Base-by-base conservation (phyloP, 2,113 vertebrate genomes). In the Bagarius yarrelli region DNA sequence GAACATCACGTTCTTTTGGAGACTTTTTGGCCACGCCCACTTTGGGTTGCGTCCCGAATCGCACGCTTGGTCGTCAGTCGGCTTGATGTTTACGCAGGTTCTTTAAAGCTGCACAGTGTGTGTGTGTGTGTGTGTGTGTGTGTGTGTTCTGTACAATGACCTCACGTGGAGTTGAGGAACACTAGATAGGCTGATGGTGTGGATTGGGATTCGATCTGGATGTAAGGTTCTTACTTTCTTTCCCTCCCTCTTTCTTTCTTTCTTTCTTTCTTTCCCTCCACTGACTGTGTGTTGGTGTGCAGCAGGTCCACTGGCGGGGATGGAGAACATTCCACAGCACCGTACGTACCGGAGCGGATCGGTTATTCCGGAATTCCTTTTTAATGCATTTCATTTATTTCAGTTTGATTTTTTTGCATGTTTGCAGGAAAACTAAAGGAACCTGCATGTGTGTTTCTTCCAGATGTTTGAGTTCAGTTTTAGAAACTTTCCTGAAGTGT, bases 341-440 rank as follows among this genome's bases (percentile, higher is more conserved):
- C 74, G 75, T 83, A 85, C 34, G 84, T 85, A 73, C 16, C 32
- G n/a, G n/a, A n/a, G n/a, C 44, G 44, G 44, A 47, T 47, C n/a
- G n/a, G n/a, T n/a, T n/a, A n/a, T n/a, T n/a, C n/a, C n/a, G n/a
- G n/a, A n/a, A n/a, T n/a, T n/a, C n/a, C n/a, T n/a, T n/a, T n/a
- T n/a, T n/a, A n/a, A n/a, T n/a, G n/a, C n/a, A n/a, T n/a, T n/a
- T n/a, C n/a, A n/a, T 44, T 30, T 19, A 30, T 0, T 23, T 23
- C 21, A 15, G 25, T 14, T 34, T 53, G 18, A 32, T 32, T 66
- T 53, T 11, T 18, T 34, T 66, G 32, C 32, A 21, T 12, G 32
- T 66, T 27, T 21, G 18, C 63, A 13, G 36, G 34, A 9, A 13
- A 14, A 16, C 2, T 36, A 66, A 36, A 66, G 18, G 4, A 36